A percentile compares a stretch with the other conserved stretches of the same genome.
phyloP scores from a whole-genome alignment of 2,888 invertebrate species.

The Stenchaetothrips biformis region DNA sequence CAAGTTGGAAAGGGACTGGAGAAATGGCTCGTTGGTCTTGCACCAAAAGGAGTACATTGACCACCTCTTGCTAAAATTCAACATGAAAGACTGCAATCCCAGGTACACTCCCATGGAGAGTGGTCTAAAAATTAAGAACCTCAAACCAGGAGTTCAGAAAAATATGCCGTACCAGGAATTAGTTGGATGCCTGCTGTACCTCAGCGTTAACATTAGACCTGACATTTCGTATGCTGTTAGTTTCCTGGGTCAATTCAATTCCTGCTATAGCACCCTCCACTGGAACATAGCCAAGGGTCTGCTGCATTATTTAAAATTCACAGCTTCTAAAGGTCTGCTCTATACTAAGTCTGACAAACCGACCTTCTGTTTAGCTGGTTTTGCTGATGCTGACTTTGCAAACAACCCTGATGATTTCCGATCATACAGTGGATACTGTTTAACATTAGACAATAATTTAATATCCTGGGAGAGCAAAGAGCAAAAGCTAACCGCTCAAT shows the following conservation, averaged over 20 bases:
- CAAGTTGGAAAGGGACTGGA: background rate
- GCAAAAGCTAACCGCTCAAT: slow-evolving; percentile 31
- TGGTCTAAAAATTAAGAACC: background rate
- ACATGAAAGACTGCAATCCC: slow-evolving; percentile 23
- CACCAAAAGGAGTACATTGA: slow-evolving; percentile 24
- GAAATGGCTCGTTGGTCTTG: background rate
- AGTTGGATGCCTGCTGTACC: background rate
- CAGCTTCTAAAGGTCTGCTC: slow-evolving; percentile 27
- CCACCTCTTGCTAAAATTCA: slow-evolving; percentile 2
- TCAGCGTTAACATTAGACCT: background rate
- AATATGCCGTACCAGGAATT: background rate
- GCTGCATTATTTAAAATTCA: too few relatives aligned
- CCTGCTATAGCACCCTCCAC: slow-evolving; percentile 8
- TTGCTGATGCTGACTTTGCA: slow-evolving; percentile 34
- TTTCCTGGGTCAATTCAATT: slow-evolving; percentile 27
- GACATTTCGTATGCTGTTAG: background rate
- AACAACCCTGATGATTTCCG: slow-evolving; percentile 28
- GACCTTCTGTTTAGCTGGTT: slow-evolving; percentile 23
- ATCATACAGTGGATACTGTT: too few relatives aligned
- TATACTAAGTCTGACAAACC: background rate
- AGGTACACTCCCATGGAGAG: background rate
- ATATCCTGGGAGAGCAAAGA: slow-evolving; percentile 34
- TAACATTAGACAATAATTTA: slow-evolving; percentile 28
- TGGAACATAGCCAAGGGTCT: slow-evolving; percentile 30
- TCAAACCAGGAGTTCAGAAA: slow-evolving; percentile 13